Base-by-base conservation (phyloP, 2,113 vertebrate species). In the Triplophysa dalaica region DNA sequence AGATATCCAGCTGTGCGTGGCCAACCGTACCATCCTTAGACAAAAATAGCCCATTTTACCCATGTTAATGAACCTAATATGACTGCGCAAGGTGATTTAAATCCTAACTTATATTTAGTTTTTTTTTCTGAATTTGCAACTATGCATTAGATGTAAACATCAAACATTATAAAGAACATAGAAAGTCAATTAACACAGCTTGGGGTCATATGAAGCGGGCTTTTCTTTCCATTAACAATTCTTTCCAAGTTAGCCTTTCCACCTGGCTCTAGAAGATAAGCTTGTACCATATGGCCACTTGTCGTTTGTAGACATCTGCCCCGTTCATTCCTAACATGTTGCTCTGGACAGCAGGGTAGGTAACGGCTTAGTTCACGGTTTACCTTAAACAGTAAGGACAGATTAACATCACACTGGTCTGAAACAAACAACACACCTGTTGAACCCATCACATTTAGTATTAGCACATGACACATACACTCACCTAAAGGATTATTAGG, bases 261-360 rank as follows among this genome's bases (percentile, higher is more conserved):
- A 82, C 16, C 64, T 24, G 16, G 41, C 26, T 29, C 8, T 63
- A 64, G 45, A 45, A 29, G 60, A 77, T 70, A 52, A 81, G 80
- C 74, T 69, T 45, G n/a, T 70, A 72, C 80, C 74, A 82, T 75
- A 77, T 70, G 67, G 58, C 21, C 66, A 62, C 56, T 33, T 22
- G 50, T 24, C 16, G 63, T 70, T 7, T 61, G 56, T 70, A 50
- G 26, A 79, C 77, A 79, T 70, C 77, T 79, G 77, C 21, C 17
- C 24, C 21, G 38, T 11, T 72, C 41, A 70, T 24, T 38, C 54
- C 58, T 56, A 70, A 70, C 48, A 62, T 62, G 65, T 70, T 65
- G 45, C 50, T 58, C 5, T n/a, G 21, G 56, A 56, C n/a, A 70
- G 58, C 16, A 13, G 16, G 29, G 8, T 41, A 52, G 54, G n/a